phyloP scores from a whole-genome alignment of 2,797 vertebrate genomes.

The Sebastes flavidus region DNA sequence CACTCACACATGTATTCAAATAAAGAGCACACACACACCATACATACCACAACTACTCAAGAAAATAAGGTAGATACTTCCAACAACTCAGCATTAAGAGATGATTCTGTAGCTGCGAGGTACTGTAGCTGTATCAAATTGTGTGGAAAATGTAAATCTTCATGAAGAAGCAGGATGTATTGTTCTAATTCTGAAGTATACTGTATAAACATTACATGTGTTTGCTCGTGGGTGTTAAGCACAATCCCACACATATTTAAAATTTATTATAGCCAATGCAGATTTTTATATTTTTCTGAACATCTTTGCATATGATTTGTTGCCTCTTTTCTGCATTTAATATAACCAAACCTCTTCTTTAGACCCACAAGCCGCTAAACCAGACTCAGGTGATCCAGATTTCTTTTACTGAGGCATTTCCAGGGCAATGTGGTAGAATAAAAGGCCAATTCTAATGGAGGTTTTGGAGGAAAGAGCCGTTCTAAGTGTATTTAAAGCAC shows the following conservation, averaged over 20 bases:
- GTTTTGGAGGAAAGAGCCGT: not conserved
- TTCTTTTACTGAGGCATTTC: not conserved
- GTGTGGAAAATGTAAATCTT: not conserved
- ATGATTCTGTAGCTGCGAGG: not conserved
- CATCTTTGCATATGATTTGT: not conserved
- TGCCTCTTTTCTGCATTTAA: not conserved
- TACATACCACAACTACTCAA: not conserved
- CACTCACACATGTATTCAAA: slow-evolving; percentile 24
- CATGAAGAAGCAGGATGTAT: not conserved
- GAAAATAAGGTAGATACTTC: not conserved
- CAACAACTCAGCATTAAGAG: not conserved
- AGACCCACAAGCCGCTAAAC: not conserved
- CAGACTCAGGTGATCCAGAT: slow-evolving; percentile 13
- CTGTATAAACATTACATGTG: not conserved
- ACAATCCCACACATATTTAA: not conserved
- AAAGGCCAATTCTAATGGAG: not conserved
- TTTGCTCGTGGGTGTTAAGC: not conserved
- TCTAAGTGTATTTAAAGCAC: not conserved
- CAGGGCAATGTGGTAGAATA: not conserved
- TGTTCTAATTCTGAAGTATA: not conserved
- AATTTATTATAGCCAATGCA: not conserved
- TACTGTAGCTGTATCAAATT: not conserved
- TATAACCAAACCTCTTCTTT: not conserved
- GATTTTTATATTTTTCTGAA: not conserved
- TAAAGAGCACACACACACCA: not conserved